Evolutionary conservation across 2,797 vertebrate genomes (phyloP), one percentile per base, ranked within the genome.

Genomic region (Lutjanus argentimaculatus): DNA sequence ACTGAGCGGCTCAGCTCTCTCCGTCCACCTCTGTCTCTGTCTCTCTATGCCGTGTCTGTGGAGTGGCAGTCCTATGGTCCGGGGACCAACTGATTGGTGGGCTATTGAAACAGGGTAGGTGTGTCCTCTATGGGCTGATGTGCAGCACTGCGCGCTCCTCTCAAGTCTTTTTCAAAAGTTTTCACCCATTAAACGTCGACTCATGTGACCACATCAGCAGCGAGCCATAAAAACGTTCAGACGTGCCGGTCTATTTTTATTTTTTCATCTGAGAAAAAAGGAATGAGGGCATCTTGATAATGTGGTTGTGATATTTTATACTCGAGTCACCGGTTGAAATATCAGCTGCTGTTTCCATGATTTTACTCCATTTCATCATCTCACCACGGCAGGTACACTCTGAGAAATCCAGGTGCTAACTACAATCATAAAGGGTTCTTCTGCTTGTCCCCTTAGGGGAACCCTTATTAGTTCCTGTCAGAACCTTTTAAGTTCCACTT

Each of bases 61-160:
- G 30, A 36, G 30, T 36, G 30, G 30, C 30, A 36, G 30, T 36
- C 30, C 67, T 2, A 40, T 13, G 53, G 22, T 64, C 45, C 58
- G 17, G 17, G 36, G 64, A 67, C 66, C 49, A 63, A 51, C 30
- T 72, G 82, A 81, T 88, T 90, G 85, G 85, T 77, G 74, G 82
- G 84, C 62, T 25, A 77, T 62, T 10, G 53, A 56, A 53, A 6
- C 13, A 6, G 0, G 9, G 89, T 75, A 85, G 92, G 92, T 87
- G 91, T 90, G 91, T 92, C 88, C 65, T 75, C 30, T 36, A 30
- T 85, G 77, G 70, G 71, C 72, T 25, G 85, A 86, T 45, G 56
- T 3, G 46, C 22, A 36, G 57, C 52, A 16, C 59, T n/a, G 52
- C 52, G 58, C 45, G 17, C 67, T 56, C 13, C 25, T 46, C 55